These are phyloP conservation scores for Metellina segmentata DNA, from an alignment of 2,888 invertebrate species.

Conservation along the genomic window DNA sequence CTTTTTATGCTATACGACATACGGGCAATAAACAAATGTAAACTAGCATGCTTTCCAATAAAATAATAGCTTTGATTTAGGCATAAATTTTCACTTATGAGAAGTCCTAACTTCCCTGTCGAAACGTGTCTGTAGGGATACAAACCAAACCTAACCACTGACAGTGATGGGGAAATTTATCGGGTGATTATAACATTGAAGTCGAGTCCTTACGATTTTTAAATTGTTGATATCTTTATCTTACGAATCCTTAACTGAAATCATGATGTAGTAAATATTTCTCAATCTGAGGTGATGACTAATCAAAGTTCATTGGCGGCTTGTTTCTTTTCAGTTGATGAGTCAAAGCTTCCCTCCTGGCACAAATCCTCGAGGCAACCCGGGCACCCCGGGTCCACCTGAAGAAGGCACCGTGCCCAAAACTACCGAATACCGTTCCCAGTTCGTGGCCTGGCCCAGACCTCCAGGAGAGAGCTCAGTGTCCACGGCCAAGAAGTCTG, in stretches of 20 bases:
- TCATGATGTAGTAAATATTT: too few relatives aligned
- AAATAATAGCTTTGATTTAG: too few relatives aligned
- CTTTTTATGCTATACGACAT: too few relatives aligned
- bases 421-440: constrained; percentile 76
- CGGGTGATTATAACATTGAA: too few relatives aligned
- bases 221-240: neutral
- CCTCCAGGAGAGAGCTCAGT: constrained; percentile 47
- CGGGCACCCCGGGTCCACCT: constrained; percentile 38
- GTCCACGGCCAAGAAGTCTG: constrained; percentile 73
- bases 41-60: too few relatives aligned
- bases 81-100: too few relatives aligned
- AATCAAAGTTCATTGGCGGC: neutral
- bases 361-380: constrained; percentile 57
- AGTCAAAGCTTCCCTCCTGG: constrained; percentile 61
- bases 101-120: too few relatives aligned
- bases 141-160: too few relatives aligned
- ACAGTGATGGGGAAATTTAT: too few relatives aligned
- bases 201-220: neutral
- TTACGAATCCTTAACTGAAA: too few relatives aligned
- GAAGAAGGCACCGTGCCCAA: constrained; percentile 61
- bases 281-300: neutral
- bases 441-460: constrained; percentile 74
- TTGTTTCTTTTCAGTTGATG: constrained; percentile 42
- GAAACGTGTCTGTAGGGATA: too few relatives aligned
- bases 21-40: too few relatives aligned